Base-by-base conservation (phyloP, 1,140 invertebrate species). In the Vanessa atalanta region DNA sequence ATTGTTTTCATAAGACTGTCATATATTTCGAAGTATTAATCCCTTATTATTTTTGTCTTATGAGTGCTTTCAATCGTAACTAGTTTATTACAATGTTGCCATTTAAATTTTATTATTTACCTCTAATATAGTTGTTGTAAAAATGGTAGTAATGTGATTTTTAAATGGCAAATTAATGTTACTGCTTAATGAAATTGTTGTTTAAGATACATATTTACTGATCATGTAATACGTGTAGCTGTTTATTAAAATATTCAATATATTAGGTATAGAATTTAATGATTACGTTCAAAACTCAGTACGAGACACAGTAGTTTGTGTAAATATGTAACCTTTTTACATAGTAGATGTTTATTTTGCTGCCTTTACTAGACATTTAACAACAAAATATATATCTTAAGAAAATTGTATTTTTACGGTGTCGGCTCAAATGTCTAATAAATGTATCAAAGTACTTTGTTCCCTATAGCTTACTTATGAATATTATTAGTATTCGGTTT, bases 1-100 rank as follows among this genome's bases (percentile, higher is more conserved):
- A 61, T 55, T 69, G 71, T 47, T 72, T 50, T 68, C 48, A 60
- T 70, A 75, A 78, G 76, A 75, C 76, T 78, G 76, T 47, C 63
- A 70, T 75, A 78, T 70, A 66, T 69, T 69, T 68, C 16, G 48
- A 72, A 75, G 76, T 78, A 78, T 78, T 78, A 78, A 37, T 37
- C 31, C 31, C 26, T 50, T 53, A 48, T 66, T 47, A 65, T 47
- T 75, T 47, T 7, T 60, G 14, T 66, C 73, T 50, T 68, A 71
- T 68, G 43, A 51, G 55, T 69, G 43, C 51, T 72, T 72, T 72
- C 60, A 65, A 23, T 60, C 51, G 31, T 47, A 16, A n/a, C 50
- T 63, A 67, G 55, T 57, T 16, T 75, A 63, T 67, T 70, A 47
- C 20, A 65, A 55, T 76, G 70, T 72, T 72, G 75, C 70, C 75